Evolutionary conservation across 2,888 invertebrate species (phyloP), one percentile per base, ranked within the genome.

Genomic region (Thymelicus sylvestris): DNA sequence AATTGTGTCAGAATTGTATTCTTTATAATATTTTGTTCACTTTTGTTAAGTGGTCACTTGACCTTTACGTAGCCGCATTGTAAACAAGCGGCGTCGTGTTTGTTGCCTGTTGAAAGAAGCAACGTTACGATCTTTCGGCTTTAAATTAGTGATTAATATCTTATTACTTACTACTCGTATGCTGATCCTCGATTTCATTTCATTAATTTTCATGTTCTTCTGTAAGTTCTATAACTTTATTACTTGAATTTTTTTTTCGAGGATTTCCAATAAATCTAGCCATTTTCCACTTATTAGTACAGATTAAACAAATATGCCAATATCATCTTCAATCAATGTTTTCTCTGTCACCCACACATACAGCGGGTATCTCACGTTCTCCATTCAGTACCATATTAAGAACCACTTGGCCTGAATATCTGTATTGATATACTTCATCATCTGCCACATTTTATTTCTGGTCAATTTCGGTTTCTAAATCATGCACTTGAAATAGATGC

Each of bases 331-430:
- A 75, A 74, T 76, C 71, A 73, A 71, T 74, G 71, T 78, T 78
- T 75, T 73, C 73, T 73, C 67, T 73, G 69, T 72, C 78, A 74
- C 76, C 74, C 76, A 78, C 76, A 72, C 74, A 63, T 71, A 62
- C 41, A 66, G 39, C 57, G 67, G 72, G 64, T 65, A 67, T 76
- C 76, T 74, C 74, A 75, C 75, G 66, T 67, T 74, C 75, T 74
- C 73, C 19, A 72, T 50, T 59, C 66, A 13, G 50, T 50, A 60
- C 65, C 70, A 65, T 70, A 65, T 60, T 52, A 31, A 70, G 70
- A 65, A 31, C 65, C 70, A 65, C 65, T 70, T 65, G 64, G 68
- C 66, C 64, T 68, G 74, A 74, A 70, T 69, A 48, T 70, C 65
- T 65, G 48, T 65, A 60, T 65, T 15, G 60, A 65, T 65, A 31